Percentiles rank a stretch among this genome's conserved stretches.
Conservation (phyloP, 2,797 vertebrate species). For the Notoglanidium macrostoma region DNA sequence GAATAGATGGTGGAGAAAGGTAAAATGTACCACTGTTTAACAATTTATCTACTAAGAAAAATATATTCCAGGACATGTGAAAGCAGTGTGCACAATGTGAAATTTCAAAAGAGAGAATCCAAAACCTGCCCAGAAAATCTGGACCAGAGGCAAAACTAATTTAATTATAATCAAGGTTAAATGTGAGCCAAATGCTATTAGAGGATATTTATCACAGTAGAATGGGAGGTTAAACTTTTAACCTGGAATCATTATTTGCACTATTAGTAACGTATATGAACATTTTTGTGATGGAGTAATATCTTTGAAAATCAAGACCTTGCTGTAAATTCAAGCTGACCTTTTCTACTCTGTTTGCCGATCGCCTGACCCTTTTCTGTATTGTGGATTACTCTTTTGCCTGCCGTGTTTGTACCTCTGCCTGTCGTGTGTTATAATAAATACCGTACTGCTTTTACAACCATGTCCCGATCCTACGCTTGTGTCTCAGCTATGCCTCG, state of each 20-base stretch:
- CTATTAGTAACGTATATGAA: background rate
- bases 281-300: background rate
- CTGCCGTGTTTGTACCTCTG: too few species aligned
- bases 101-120: background rate
- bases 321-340: background rate
- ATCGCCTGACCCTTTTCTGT: too few species aligned
- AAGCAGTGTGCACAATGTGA: background rate
- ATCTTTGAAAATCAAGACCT: background rate
- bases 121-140: background rate
- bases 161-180: background rate
- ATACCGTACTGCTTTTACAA: too few species aligned
- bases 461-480: too few species aligned
- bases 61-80: background rate
- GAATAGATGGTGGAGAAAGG: background rate
- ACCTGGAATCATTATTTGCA: background rate
- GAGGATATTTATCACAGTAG: background rate
- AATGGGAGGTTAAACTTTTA: background rate
- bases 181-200: background rate
- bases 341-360: too few species aligned
- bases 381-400: too few species aligned
- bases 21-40: background rate
- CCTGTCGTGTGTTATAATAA: too few species aligned
- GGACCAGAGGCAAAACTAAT: background rate
- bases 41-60: background rate
- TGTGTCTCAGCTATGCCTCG: too few species aligned